phyloP scores from a whole-genome alignment of 2,888 invertebrate genomes.

The Acronicta psi region DNA sequence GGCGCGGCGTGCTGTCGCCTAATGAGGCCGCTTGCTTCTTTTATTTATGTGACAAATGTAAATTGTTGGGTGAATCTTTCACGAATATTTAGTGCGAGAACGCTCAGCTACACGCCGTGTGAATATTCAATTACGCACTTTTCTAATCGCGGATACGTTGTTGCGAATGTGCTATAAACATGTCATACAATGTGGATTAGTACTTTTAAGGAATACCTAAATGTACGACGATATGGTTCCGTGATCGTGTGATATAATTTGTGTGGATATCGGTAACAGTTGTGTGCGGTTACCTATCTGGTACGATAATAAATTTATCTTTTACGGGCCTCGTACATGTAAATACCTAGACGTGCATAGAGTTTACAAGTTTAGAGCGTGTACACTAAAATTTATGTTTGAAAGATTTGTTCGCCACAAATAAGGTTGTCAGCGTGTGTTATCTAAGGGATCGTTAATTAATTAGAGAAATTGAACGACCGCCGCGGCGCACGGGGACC shows the following conservation, averaged over 20 bases:
- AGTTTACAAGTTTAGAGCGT: conserved; percentile 87
- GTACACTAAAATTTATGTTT: conserved; percentile 87
- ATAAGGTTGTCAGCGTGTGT: conserved; percentile 88
- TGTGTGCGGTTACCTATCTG: conserved; percentile 55
- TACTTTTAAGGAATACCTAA: conserved; percentile 62
- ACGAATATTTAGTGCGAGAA: conserved; percentile 78
- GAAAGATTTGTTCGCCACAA: conserved; percentile 88
- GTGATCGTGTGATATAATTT: conserved; percentile 64
- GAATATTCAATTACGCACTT: conserved; percentile 77
- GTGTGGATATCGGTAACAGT: conserved; percentile 65
- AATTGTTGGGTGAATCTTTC: conserved; percentile 80
- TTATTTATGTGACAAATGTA: conserved; percentile 86
- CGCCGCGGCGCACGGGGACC: conserved; percentile 85
- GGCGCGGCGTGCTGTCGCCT: conserved; percentile 68
- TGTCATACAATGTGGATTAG: conserved; percentile 66
- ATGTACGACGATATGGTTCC: conserved; percentile 45
- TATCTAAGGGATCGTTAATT: conserved; percentile 88
- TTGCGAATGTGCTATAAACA: conserved; percentile 68
- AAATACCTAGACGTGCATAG: conserved; percentile 75
- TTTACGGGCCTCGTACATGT: conserved; percentile 73
- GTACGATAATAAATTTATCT: conserved; percentile 75
- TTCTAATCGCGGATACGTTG: conserved; percentile 69
- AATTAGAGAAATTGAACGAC: conserved; percentile 89
- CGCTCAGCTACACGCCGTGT: conserved; percentile 66
- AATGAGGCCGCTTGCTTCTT: conserved; percentile 83